Percentiles rank a stretch among this genome's conserved stretches.
phyloP scores from a whole-genome alignment of 1,140 invertebrate species.

The Drosophila murphyi region DNA sequence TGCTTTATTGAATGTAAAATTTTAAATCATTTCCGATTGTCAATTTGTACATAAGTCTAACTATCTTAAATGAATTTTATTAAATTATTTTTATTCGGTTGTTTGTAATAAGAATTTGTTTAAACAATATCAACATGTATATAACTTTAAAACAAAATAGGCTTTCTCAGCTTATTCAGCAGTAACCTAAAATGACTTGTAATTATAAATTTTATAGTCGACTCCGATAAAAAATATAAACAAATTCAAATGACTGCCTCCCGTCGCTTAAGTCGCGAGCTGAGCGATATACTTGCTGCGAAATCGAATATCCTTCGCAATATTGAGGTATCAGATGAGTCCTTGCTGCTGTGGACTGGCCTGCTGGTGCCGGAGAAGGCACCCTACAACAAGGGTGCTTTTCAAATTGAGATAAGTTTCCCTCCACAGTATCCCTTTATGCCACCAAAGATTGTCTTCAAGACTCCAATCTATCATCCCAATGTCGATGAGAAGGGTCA shows the following conservation, averaged over 20 bases:
- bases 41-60: slow-evolving; percentile 12
- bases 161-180: slow-evolving; percentile 21
- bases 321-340: slow-evolving; percentile 96
- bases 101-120: not conserved
- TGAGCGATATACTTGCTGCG: slow-evolving; percentile 92
- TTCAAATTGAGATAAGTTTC: slow-evolving; percentile 98
- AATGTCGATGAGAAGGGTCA: slow-evolving; percentile 99
- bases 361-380: slow-evolving; percentile 97
- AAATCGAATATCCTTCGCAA: slow-evolving; percentile 93
- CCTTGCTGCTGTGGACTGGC: slow-evolving; percentile 96
- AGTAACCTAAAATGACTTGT: slow-evolving; percentile 20
- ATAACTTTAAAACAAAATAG: slow-evolving; percentile 6
- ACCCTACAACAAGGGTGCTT: slow-evolving; percentile 99
- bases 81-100: slow-evolving; percentile 10
- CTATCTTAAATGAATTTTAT: slow-evolving; percentile 2
- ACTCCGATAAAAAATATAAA: slow-evolving; percentile 8
- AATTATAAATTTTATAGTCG: slow-evolving; percentile 21
- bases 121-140: not conserved
- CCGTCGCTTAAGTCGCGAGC: slow-evolving; percentile 90
- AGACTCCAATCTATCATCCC: slow-evolving; percentile 99
- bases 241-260: slow-evolving; percentile 87
- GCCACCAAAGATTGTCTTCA: slow-evolving; percentile 98
- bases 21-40: not conserved
- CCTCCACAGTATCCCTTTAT: slow-evolving; percentile 99
- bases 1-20: slow-evolving; percentile 49